These are phyloP conservation scores for Callocephalon fimbriatum DNA, from an alignment of 2,113 vertebrate species.

Conservation along the genomic window DNA sequence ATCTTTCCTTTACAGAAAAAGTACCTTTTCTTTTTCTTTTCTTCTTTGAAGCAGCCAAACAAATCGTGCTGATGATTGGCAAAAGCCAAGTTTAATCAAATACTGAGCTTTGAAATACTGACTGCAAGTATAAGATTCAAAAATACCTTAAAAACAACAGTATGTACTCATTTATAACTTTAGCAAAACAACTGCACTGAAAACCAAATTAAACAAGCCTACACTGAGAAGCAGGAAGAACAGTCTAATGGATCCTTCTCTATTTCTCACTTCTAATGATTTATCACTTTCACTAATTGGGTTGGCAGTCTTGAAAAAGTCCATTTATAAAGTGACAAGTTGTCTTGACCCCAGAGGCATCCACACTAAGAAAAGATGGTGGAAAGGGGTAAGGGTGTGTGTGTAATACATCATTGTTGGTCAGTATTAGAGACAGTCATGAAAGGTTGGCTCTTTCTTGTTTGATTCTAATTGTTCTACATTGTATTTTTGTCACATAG, in stretches of 20 bases:
- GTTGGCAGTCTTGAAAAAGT: neutral
- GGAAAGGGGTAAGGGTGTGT: fast-evolving
- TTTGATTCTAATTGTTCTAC: neutral
- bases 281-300: neutral
- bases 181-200: neutral
- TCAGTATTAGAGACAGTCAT: neutral
- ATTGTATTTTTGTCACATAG: neutral
- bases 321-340: neutral
- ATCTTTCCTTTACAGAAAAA: neutral
- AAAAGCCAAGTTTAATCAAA: neutral
- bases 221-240: neutral
- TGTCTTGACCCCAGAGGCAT: neutral
- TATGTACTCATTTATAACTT: neutral
- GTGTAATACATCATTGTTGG: neutral
- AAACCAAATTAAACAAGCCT: neutral
- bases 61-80: neutral
- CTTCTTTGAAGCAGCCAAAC: neutral
- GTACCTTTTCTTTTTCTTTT: neutral
- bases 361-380: neutral
- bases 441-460: neutral
- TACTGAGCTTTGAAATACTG: neutral
- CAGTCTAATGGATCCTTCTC: neutral
- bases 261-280: neutral
- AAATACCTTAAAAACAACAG: neutral
- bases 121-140: neutral